These are phyloP conservation scores for Poecilia picta DNA, from an alignment of 2,797 vertebrate genomes.

Conservation along the genomic window DNA sequence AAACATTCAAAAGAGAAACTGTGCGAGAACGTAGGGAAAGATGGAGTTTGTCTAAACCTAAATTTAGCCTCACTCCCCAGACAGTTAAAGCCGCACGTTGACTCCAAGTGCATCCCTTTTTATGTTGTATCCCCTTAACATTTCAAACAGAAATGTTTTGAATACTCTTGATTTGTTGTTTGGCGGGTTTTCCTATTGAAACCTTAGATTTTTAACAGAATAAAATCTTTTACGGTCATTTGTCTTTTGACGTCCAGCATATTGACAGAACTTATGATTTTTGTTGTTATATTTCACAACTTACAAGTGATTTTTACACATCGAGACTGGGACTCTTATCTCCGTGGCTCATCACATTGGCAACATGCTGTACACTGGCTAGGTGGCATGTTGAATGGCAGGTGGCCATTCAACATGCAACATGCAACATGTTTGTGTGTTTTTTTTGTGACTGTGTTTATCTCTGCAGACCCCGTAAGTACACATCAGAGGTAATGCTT, in stretches of 20 bases:
- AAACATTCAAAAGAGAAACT: background rate
- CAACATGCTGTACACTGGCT: conserved; percentile 46
- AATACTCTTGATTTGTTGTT: background rate
- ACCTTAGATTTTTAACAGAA: background rate
- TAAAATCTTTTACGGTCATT: background rate
- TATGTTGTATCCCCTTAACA: background rate
- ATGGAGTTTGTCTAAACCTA: background rate
- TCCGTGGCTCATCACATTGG: conserved; percentile 47
- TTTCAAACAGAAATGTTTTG: background rate
- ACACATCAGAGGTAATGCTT: conserved; percentile 30
- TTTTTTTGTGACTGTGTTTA: conserved; percentile 11
- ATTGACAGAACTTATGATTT: conserved; percentile 24
- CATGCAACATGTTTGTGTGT: too few species aligned
- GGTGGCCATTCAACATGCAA: too few species aligned
- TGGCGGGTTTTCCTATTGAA: background rate
- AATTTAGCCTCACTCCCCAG: background rate
- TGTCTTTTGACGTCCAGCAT: conserved; percentile 6
- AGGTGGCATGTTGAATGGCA: conserved; percentile 39
- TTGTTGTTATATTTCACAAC: conserved; percentile 10
- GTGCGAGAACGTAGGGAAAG: background rate
- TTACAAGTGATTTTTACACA: conserved; percentile 6
- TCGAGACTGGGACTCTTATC: conserved; percentile 14
- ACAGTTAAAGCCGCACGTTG: background rate
- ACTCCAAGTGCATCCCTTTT: background rate
- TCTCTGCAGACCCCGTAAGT: conserved; percentile 19